A percentile compares a stretch with the other conserved stretches of the same genome.
Evolutionary conservation across 2,888 invertebrate genomes (phyloP).

Genomic region (Andrena minutula): DNA sequence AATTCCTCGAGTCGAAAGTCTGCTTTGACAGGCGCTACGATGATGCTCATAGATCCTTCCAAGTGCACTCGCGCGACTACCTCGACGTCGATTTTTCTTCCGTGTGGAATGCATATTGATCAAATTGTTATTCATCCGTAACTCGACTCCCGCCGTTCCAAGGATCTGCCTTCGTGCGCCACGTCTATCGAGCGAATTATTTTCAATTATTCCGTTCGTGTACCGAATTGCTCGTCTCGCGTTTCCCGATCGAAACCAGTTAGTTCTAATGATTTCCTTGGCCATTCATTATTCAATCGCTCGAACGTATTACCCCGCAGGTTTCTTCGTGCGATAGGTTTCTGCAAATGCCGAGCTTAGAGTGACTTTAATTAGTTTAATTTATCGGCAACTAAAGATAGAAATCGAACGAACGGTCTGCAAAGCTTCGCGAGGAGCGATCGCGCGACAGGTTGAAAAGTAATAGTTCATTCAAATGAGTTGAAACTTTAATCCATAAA

Average conservation of each 20-base stretch:
- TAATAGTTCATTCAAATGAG: neutral
- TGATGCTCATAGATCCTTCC: slow-evolving; percentile 33
- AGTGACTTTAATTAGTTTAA: neutral
- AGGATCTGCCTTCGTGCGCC: slow-evolving; percentile 41
- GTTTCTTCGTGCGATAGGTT: slow-evolving; percentile 10
- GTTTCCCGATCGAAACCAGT: neutral
- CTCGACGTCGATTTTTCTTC: slow-evolving; percentile 35
- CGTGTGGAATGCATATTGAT: slow-evolving; percentile 63
- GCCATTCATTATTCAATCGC: slow-evolving; percentile 44
- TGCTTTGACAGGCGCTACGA: slow-evolving; percentile 22
- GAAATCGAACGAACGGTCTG: neutral
- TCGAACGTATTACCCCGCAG: neutral
- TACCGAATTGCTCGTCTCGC: slow-evolving; percentile 8
- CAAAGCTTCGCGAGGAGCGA: neutral
- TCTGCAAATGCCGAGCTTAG: neutral
- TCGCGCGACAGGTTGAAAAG: neutral
- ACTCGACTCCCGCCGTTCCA: slow-evolving; percentile 1
- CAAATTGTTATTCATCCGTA: slow-evolving; percentile 54
- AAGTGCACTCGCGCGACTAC: slow-evolving; percentile 14
- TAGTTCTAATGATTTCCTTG: slow-evolving; percentile 31
- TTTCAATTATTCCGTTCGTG: slow-evolving; percentile 55
- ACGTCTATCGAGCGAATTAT: slow-evolving; percentile 57
- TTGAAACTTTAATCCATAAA: neutral
- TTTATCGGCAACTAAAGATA: neutral
- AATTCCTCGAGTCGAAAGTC: slow-evolving; percentile 29